Evolutionary conservation across 2,797 vertebrate genomes (phyloP).

Genomic region (Phataginus tetradactyla): DNA sequence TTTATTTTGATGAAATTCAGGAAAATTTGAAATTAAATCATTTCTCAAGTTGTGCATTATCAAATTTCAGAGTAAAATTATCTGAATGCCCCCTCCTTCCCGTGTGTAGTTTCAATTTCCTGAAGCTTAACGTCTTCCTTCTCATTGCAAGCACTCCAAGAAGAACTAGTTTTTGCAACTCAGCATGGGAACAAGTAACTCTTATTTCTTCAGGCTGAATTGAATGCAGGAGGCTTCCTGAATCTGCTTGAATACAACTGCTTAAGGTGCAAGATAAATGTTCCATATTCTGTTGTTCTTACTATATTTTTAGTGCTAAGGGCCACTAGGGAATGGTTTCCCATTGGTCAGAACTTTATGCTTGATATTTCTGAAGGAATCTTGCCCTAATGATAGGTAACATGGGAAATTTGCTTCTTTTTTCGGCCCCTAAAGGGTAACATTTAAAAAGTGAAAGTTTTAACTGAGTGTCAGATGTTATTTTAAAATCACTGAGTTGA

Average conservation of each 20-base stretch:
- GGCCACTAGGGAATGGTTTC: neutral
- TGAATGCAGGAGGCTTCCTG: slow-evolving; percentile 52
- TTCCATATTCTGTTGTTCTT: neutral
- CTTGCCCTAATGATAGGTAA: neutral
- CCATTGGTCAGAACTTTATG: neutral
- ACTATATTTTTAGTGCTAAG: neutral
- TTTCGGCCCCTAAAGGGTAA: neutral
- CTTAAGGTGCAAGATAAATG: slow-evolving; percentile 38
- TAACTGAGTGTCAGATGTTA: neutral
- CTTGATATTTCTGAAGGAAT: slow-evolving; percentile 28
- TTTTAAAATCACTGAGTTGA: slow-evolving; percentile 36
- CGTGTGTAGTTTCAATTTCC: slow-evolving; percentile 60
- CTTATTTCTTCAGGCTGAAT: slow-evolving; percentile 55
- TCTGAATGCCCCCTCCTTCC: neutral
- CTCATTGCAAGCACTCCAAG: slow-evolving; percentile 54
- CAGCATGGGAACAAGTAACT: slow-evolving; percentile 58
- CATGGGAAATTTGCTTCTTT: neutral
- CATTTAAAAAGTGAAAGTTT: neutral
- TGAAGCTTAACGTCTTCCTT: slow-evolving; percentile 57
- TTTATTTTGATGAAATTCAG: slow-evolving; percentile 46
- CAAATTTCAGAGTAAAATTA: slow-evolving; percentile 49
- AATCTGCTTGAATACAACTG: slow-evolving; percentile 29
- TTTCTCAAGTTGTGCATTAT: neutral
- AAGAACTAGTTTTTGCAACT: slow-evolving; percentile 51
- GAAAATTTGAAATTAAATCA: neutral